Conservation (phyloP, 2,797 vertebrate genomes). For the Pelobates cultripes region DNA sequence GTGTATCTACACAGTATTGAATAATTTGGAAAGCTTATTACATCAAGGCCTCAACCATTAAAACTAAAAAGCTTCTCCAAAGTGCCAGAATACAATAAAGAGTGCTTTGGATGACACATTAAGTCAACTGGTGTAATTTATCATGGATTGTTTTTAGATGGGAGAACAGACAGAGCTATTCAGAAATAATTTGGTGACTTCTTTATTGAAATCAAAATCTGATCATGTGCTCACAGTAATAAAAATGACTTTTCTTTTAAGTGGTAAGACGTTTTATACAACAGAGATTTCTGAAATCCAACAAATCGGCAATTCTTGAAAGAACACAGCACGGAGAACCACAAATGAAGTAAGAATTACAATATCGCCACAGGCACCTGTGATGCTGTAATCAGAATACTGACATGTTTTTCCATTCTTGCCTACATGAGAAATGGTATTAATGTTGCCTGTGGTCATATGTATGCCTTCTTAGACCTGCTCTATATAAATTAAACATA, state of each 20-base stretch:
- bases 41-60: no score
- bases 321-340: background rate
- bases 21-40: no score
- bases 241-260: slow-evolving; percentile 27
- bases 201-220: slow-evolving; percentile 11
- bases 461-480: background rate
- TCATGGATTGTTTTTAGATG: slow-evolving; percentile 34
- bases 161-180: slow-evolving; percentile 39
- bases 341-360: background rate
- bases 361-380: slow-evolving; percentile 26
- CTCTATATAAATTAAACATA: background rate
- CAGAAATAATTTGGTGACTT: slow-evolving; percentile 22
- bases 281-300: slow-evolving; percentile 22
- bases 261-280: slow-evolving; percentile 39
- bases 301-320: slow-evolving; percentile 14
- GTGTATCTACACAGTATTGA: no score
- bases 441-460: slow-evolving; percentile 2
- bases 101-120: slow-evolving; percentile 21
- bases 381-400: background rate
- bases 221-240: slow-evolving; percentile 44
- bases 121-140: slow-evolving; percentile 39
- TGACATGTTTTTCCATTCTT: background rate
- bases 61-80: no score
- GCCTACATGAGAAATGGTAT: background rate
- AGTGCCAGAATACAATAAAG: background rate